phyloP scores from a whole-genome alignment of 2,888 invertebrate species.

The Orgyia antiqua region DNA sequence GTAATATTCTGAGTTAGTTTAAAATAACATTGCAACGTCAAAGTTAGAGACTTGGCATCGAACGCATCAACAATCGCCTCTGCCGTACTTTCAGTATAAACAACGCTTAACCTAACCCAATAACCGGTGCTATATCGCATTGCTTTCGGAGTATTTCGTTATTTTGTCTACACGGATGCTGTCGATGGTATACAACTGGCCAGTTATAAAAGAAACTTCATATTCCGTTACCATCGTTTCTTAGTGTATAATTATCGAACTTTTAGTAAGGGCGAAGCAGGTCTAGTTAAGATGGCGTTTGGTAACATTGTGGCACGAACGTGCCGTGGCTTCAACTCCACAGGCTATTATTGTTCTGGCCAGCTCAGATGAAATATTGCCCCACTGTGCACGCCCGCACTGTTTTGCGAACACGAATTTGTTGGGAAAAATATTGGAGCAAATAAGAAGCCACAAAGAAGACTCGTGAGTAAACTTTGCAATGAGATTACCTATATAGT shows the following conservation, averaged over 20 bases:
- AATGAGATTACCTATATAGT: slow-evolving; percentile 37
- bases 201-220: slow-evolving; percentile 38
- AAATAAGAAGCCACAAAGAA: slow-evolving; percentile 60
- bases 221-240: slow-evolving; percentile 26
- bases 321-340: slow-evolving; percentile 74
- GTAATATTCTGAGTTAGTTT: slow-evolving; percentile 29
- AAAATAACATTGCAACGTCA: slow-evolving; percentile 47
- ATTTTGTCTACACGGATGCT: slow-evolving; percentile 77
- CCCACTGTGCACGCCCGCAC: slow-evolving; percentile 68
- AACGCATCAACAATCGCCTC: slow-evolving; percentile 68
- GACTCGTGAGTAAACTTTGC: slow-evolving; percentile 55
- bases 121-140: slow-evolving; percentile 68
- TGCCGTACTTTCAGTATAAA: slow-evolving; percentile 57
- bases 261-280: slow-evolving; percentile 34
- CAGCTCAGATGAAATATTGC: slow-evolving; percentile 76
- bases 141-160: slow-evolving; percentile 75
- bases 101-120: slow-evolving; percentile 75
- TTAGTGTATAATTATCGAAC: slow-evolving; percentile 27
- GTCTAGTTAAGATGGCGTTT: slow-evolving; percentile 43
- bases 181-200: slow-evolving; percentile 58
- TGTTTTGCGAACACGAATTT: slow-evolving; percentile 69
- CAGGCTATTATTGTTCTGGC: slow-evolving; percentile 76
- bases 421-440: slow-evolving; percentile 66
- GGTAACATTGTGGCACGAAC: slow-evolving; percentile 72
- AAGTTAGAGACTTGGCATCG: slow-evolving; percentile 61